Percentiles rank a stretch among this genome's conserved stretches.
phyloP scores from a whole-genome alignment of 2,797 vertebrate genomes.

The Sylvilagus floridanus region DNA sequence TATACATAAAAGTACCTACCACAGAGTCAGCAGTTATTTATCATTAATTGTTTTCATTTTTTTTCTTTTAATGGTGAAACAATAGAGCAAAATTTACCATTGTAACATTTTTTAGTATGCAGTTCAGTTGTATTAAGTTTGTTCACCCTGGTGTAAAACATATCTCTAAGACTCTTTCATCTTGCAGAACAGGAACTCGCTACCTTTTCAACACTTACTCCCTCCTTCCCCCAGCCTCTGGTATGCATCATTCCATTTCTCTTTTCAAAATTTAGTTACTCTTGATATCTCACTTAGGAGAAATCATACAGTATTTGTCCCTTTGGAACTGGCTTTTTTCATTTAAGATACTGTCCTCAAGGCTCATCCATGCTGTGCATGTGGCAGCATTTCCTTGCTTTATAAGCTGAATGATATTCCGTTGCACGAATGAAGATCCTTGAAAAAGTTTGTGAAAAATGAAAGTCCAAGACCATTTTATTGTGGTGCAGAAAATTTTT shows the following conservation, averaged over 20 bases:
- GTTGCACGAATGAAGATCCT: background rate
- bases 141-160: background rate
- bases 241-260: background rate
- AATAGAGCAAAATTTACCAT: background rate
- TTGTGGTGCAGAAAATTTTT: no score
- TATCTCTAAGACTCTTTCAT: background rate
- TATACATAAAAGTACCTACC: background rate
- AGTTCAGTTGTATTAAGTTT: background rate
- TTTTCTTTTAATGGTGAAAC: background rate
- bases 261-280: background rate
- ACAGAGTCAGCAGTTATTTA: background rate
- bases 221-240: background rate
- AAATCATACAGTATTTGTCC: background rate
- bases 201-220: background rate
- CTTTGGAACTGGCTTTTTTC: background rate
- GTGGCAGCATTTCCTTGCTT: background rate
- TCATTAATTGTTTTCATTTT: background rate
- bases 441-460: no score
- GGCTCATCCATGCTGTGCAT: background rate
- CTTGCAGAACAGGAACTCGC: background rate
- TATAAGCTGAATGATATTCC: conserved; percentile 4
- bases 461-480: no score
- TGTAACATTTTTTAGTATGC: background rate
- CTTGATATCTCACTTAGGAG: background rate
- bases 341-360: background rate